phyloP scores from a whole-genome alignment of 64 coral and sea anemone species.

The Cladopsammia gracilis region DNA sequence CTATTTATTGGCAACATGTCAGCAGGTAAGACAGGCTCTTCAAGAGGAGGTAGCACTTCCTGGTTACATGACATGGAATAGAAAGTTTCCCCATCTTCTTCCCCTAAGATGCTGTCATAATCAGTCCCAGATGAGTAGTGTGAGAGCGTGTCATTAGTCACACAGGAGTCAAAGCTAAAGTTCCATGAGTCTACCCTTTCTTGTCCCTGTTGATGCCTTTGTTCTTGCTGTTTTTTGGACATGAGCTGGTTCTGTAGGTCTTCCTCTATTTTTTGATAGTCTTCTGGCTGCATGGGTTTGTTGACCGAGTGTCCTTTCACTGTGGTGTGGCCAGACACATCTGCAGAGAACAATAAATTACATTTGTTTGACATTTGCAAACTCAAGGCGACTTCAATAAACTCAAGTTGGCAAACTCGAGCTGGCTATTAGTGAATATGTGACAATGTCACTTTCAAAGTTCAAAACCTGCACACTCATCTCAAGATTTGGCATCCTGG shows the following conservation, averaged over 20 bases:
- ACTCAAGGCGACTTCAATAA: too few species aligned
- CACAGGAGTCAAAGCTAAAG: slow-evolving; percentile 76
- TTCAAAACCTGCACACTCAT: too few species aligned
- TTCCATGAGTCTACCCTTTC: slow-evolving; percentile 89
- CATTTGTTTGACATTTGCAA: not conserved
- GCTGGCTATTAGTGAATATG: too few species aligned
- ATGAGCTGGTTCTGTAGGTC: slow-evolving; percentile 90
- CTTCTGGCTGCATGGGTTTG: slow-evolving; percentile 97
- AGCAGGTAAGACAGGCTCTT: slow-evolving; percentile 77
- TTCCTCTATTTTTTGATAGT: slow-evolving; percentile 92
- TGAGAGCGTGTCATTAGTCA: slow-evolving; percentile 44
- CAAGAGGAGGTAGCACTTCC: slow-evolving; percentile 81
- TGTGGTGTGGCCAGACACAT: not conserved
- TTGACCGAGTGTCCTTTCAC: slow-evolving; percentile 37
- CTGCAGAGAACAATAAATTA: not conserved
- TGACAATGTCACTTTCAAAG: too few species aligned
- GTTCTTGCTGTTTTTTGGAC: slow-evolving; percentile 53
- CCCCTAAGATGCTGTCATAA: slow-evolving; percentile 89
- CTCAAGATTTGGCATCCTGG: too few species aligned
- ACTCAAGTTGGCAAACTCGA: too few species aligned
- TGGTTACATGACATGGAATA: slow-evolving; percentile 87
- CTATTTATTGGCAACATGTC: slow-evolving; percentile 79
- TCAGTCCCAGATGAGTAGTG: slow-evolving; percentile 75
- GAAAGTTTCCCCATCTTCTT: slow-evolving; percentile 85
- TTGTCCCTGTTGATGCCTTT: slow-evolving; percentile 68